Conservation (phyloP, 2,888 invertebrate species). For the Cryptops parisi region DNA sequence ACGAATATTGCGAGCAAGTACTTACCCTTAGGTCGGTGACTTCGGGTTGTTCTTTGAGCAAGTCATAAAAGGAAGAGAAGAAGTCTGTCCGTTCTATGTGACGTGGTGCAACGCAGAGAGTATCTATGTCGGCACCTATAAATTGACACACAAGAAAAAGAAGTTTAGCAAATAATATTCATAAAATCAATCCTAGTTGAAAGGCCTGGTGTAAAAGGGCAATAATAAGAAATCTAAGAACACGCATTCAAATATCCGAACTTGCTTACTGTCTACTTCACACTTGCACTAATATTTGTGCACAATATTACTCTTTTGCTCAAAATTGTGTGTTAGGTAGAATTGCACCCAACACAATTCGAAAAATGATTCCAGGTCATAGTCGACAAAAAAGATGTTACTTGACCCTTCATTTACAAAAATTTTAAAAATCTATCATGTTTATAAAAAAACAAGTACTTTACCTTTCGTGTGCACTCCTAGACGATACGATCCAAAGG, state of each 20-base stretch:
- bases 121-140: conserved; percentile 88
- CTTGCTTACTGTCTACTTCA: too few relatives aligned
- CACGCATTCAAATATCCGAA: too few relatives aligned
- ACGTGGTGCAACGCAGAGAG: conserved; percentile 90
- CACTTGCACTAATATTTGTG: too few relatives aligned
- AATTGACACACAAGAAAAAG: neutral
- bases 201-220: too few relatives aligned
- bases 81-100: conserved; percentile 90
- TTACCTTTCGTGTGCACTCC: conserved; percentile 86
- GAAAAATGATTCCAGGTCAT: neutral
- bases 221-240: too few relatives aligned
- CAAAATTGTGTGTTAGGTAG: too few relatives aligned
- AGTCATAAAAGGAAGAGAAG: conserved; percentile 85
- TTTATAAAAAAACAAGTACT: neutral
- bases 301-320: too few relatives aligned
- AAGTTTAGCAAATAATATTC: neutral
- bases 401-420: neutral
- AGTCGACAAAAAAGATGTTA: neutral
- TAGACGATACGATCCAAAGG: conserved; percentile 89
- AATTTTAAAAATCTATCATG: too few relatives aligned
- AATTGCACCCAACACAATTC: neutral
- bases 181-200: too few relatives aligned
- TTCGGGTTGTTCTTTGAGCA: conserved; percentile 72
- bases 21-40: conserved; percentile 62
- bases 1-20: conserved; percentile 12